Evolutionary conservation across 2,113 vertebrate genomes (phyloP), one percentile per base, ranked within the genome.

Genomic region (Sigmodon hispidus): DNA sequence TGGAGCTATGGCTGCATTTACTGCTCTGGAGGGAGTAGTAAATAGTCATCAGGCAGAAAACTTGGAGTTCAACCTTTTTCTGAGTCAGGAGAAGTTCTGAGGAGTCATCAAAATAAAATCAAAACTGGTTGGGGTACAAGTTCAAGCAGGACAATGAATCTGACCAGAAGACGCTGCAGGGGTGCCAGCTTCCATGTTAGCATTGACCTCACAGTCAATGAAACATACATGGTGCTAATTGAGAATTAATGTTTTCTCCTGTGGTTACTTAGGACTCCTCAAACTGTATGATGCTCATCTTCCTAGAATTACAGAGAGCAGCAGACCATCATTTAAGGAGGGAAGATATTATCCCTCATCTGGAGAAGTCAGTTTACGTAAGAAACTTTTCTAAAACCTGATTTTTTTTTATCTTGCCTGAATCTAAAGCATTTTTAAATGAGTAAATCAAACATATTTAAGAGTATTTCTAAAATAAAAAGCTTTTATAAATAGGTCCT

Each of bases 41-140:
- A 80, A 6, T 4, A 91, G 36, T 69, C 83, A 52, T 65, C 45
- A 31, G 21, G 63, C 29, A 52, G 59, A n/a, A 45, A 81, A 88
- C 19, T 13, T 48, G 24, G 40, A 80, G 26, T 12, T 34, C 21
- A 65, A 5, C 22, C 5, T 59, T 24, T 13, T 24, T 73, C 19
- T 0, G 0, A 36, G 77, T 70, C 76, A 59, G 34, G 50, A 57
- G 65, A 40, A 29, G 2, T 3, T 59, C 59, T 48, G 15, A 34
- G 48, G 63, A 59, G 17, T 12, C 29, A 0, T 36, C 4, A 69
- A 8, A n/a, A 24, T 63, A 8, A 43, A 50, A 43, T 5, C 5
- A 3, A 4, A 21, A 52, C 13, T 15, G 45, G 12, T 40, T 5
- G 16, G 22, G 1, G 9, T 22, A 16, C 2, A 5, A 21, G 22